Evolutionary conservation across 2,888 invertebrate species (phyloP).

Genomic region (Thymelicus acteon): DNA sequence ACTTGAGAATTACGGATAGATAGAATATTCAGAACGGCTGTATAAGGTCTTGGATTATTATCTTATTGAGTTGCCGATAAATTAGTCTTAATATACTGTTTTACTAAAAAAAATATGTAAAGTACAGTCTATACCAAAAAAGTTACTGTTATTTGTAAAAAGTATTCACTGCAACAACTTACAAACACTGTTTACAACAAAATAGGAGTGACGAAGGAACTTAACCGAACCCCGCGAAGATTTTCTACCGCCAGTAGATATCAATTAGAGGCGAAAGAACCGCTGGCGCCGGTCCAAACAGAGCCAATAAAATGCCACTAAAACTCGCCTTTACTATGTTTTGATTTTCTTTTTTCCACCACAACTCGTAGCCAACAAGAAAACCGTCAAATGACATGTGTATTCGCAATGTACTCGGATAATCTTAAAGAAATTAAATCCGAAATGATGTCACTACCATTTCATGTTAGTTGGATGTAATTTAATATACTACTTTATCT

Average conservation of each 20-base stretch:
- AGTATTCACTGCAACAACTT: too few species aligned
- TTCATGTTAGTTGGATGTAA: background rate
- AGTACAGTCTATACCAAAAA: too few species aligned
- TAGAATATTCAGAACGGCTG: background rate
- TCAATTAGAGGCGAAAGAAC: conserved; percentile 73
- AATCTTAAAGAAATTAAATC: conserved; percentile 32
- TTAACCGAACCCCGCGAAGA: background rate
- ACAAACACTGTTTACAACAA: background rate
- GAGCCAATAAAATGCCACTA: conserved; percentile 76
- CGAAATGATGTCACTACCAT: conserved; percentile 10
- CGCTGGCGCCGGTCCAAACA: conserved; percentile 72
- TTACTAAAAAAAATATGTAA: too few species aligned
- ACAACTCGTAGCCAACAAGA: conserved; percentile 49
- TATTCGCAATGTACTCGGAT: conserved; percentile 59
- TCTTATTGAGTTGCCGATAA: too few species aligned
- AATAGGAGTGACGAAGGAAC: conserved; percentile 16
- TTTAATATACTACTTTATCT: background rate
- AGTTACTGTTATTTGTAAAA: too few species aligned
- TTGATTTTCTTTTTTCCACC: conserved; percentile 64
- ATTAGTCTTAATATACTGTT: too few species aligned
- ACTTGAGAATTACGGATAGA: too few species aligned
- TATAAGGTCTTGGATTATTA: too few species aligned
- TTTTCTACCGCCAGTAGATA: conserved; percentile 55
- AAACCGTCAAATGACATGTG: conserved; percentile 55
- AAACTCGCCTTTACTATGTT: conserved; percentile 73